Conservation (phyloP, 2,113 vertebrate genomes). For the Rhineura floridana region DNA sequence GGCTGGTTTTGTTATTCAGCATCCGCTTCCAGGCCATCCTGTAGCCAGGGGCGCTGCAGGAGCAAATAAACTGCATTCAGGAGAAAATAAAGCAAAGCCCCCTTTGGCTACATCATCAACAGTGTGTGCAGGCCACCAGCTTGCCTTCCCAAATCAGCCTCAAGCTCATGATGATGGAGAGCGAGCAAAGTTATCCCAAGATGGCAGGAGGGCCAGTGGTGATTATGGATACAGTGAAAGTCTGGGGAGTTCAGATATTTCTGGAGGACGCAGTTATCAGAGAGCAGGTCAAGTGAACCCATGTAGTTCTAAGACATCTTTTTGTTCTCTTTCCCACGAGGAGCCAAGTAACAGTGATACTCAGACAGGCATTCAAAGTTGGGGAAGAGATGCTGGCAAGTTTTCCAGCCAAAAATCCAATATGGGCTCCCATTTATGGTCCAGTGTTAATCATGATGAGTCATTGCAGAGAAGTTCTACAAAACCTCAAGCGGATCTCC, state of each 20-base stretch:
- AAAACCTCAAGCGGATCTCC: conserved; percentile 31
- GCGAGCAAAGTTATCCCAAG: conserved; percentile 53
- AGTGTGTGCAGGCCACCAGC: conserved; percentile 36
- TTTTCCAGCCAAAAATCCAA: conserved; percentile 18
- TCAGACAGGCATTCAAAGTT: conserved; percentile 39
- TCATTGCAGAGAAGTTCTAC: conserved; percentile 15
- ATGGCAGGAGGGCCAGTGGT: conserved; percentile 61
- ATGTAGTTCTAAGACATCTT: conserved; percentile 22
- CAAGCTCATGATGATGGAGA: conserved; percentile 70
- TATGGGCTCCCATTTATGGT: conserved; percentile 20
- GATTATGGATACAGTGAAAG: conserved; percentile 74
- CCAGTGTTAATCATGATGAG: conserved; percentile 17
- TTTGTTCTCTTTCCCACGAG: conserved; percentile 57
- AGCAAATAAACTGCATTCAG: conserved; percentile 58
- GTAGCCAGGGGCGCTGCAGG: conserved; percentile 40
- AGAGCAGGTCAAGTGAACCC: not conserved
- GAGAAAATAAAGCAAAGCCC: conserved; percentile 83
- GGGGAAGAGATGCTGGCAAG: conserved; percentile 44
- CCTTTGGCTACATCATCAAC: conserved; percentile 73
- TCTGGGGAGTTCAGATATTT: conserved; percentile 46
- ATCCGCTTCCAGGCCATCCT: conserved; percentile 47
- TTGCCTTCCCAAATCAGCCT: conserved; percentile 53
- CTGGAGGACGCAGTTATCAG: conserved; percentile 50
- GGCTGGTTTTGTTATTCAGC: conserved; percentile 42
- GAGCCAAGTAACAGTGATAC: conserved; percentile 42